Evolutionary conservation across 2,113 vertebrate species (phyloP).

Genomic region (Sardina pilchardus): DNA sequence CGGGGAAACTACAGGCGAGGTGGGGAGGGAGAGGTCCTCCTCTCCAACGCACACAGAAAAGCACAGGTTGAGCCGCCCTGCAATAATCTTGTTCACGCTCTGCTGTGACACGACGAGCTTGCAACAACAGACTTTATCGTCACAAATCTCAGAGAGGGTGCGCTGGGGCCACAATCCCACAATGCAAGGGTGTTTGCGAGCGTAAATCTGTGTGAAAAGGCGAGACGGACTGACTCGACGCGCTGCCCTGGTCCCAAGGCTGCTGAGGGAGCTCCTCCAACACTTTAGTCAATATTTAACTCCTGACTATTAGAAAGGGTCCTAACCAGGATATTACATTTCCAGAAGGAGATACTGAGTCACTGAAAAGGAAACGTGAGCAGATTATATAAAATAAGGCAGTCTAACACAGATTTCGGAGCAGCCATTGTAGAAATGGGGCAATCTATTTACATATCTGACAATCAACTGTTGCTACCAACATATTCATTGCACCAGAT

Average conservation of each 20-base stretch:
- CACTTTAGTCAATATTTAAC: constrained; percentile 63
- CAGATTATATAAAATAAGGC: not conserved
- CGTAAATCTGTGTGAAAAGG: constrained; percentile 36
- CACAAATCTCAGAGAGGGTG: constrained; percentile 2
- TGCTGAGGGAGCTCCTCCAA: constrained; percentile 48
- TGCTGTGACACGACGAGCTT: constrained; percentile 58
- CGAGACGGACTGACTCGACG: not conserved
- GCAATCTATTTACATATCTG: not conserved
- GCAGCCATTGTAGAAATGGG: not conserved
- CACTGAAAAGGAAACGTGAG: not conserved
- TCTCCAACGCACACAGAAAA: constrained; percentile 41
- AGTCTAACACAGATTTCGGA: not conserved
- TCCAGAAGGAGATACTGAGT: constrained; percentile 39
- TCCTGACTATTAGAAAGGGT: constrained; percentile 40
- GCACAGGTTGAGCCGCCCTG: constrained; percentile 64
- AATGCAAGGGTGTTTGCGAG: constrained; percentile 44
- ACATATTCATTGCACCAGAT: not conserved
- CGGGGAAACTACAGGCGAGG: not conserved
- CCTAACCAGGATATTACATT: constrained; percentile 48
- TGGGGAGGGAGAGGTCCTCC: not conserved
- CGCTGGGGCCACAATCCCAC: not conserved
- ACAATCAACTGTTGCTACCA: not conserved
- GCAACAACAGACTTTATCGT: constrained; percentile 43
- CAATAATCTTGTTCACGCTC: constrained; percentile 66
- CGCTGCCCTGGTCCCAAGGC: not conserved